Evolutionary conservation across 2,888 invertebrate species (phyloP).

Genomic region (Drosophila koepferae): DNA sequence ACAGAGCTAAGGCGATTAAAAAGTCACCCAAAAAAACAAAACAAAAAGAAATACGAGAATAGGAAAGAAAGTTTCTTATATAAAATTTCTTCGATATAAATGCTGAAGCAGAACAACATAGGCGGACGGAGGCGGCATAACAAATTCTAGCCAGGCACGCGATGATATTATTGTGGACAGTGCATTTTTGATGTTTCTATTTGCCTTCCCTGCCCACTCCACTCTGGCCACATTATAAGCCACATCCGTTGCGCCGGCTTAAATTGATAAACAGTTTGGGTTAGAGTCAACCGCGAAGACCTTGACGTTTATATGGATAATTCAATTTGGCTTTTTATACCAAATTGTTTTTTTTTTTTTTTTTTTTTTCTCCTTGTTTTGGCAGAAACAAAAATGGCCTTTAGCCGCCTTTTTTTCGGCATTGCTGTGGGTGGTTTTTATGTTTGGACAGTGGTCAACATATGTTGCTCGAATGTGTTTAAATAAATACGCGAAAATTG

Average conservation of each 20-base stretch:
- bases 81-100: slow-evolving; percentile 38
- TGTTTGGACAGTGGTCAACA: slow-evolving; percentile 58
- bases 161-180: slow-evolving; percentile 56
- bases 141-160: slow-evolving; percentile 72
- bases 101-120: slow-evolving; percentile 36
- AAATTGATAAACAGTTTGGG: slow-evolving; percentile 77
- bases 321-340: slow-evolving; percentile 74
- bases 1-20: slow-evolving; percentile 48
- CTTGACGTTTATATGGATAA: slow-evolving; percentile 75
- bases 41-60: neutral
- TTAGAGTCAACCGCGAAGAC: slow-evolving; percentile 43
- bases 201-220: neutral
- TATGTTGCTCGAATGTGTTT: slow-evolving; percentile 75
- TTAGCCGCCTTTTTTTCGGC: slow-evolving; percentile 59
- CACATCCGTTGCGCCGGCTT: slow-evolving; percentile 74
- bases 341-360: neutral
- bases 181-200: slow-evolving; percentile 75
- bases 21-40: slow-evolving; percentile 36
- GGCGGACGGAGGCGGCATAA: slow-evolving; percentile 62
- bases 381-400: slow-evolving; percentile 65
- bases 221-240: slow-evolving; percentile 69
- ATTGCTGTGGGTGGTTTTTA: slow-evolving; percentile 17
- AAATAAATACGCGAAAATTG: slow-evolving; percentile 80
- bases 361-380: slow-evolving; percentile 24
- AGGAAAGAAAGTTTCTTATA: slow-evolving; percentile 36